phyloP scores from a whole-genome alignment of 2,888 invertebrate genomes.

The Lasioglossum marginatum region DNA sequence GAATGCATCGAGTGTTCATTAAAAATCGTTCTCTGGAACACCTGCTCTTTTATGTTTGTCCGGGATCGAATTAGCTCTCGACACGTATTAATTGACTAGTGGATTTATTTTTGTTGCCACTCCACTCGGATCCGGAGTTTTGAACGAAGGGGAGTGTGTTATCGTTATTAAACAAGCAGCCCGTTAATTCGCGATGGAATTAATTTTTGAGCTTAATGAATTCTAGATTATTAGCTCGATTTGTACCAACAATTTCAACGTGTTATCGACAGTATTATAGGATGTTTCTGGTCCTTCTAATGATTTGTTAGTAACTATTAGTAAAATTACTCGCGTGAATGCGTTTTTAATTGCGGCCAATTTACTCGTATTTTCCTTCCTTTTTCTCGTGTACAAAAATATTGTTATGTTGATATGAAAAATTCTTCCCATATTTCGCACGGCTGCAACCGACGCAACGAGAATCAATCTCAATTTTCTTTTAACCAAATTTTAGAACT shows the following conservation, averaged over 20 bases:
- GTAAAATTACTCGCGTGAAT: background rate
- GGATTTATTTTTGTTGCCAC: background rate
- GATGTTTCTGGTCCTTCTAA: no score
- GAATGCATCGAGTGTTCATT: background rate
- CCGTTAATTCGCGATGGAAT: background rate
- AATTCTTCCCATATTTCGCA: background rate
- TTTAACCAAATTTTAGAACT: background rate
- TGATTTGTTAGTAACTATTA: no score
- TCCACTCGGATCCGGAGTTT: background rate
- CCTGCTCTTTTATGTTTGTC: background rate
- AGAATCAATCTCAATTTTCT: background rate
- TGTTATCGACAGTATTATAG: no score
- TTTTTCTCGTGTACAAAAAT: background rate
- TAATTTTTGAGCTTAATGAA: background rate
- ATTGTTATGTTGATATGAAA: background rate
- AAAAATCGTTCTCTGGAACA: background rate
- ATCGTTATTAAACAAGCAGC: background rate
- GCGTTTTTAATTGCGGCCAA: background rate
- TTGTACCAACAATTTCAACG: background rate
- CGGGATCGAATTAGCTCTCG: background rate
- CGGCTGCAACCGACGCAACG: background rate
- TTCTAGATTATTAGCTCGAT: background rate
- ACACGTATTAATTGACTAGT: background rate
- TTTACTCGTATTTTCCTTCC: background rate
- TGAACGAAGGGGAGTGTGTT: background rate